A percentile compares a stretch with the other conserved stretches of the same genome.
phyloP scores from a whole-genome alignment of 1,140 invertebrate genomes.

The Paracyclopina nana region DNA sequence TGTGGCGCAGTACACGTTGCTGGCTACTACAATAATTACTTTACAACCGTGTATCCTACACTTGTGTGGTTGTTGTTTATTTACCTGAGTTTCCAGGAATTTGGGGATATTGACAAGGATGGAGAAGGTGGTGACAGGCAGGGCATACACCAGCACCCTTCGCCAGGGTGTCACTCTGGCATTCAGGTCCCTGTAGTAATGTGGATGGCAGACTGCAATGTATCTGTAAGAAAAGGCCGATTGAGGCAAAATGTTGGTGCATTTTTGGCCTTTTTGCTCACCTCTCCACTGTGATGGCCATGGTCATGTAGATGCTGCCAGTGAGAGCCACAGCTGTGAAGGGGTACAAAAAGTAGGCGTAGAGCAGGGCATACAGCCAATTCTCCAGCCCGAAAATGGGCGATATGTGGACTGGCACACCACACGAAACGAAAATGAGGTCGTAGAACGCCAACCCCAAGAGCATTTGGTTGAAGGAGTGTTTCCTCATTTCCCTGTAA shows the following conservation, averaged over 20 bases:
- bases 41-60: too few relatives aligned
- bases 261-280: neutral
- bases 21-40: too few relatives aligned
- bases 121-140: neutral
- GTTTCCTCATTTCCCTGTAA: neutral
- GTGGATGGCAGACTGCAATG: neutral
- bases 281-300: neutral
- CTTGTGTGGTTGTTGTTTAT: neutral
- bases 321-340: neutral
- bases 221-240: neutral
- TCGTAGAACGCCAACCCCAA: neutral
- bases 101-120: neutral
- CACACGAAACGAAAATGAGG: neutral
- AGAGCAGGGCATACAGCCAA: neutral
- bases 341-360: neutral
- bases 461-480: neutral
- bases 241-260: neutral
- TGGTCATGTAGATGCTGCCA: neutral
- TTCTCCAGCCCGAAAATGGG: neutral
- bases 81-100: slow-evolving; percentile 2
- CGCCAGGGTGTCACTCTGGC: neutral
- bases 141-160: neutral
- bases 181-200: neutral
- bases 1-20: too few relatives aligned
- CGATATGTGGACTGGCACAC: neutral